phyloP scores from a whole-genome alignment of 2,797 vertebrate species.

The Hippoglossus hippoglossus region DNA sequence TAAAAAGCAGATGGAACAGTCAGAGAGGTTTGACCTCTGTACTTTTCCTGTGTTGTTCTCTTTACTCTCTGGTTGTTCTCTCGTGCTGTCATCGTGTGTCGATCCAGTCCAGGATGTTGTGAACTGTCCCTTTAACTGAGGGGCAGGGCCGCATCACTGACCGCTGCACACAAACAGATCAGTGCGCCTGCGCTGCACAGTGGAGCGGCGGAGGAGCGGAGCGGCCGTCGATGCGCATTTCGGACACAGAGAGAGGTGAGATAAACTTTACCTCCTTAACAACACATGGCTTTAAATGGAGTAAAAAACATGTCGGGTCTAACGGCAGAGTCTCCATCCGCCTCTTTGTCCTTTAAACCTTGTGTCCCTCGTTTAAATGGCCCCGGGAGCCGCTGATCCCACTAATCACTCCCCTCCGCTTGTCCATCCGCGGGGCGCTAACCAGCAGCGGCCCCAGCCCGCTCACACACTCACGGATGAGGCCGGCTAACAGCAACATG shows the following conservation, averaged over 20 bases:
- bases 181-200: slow-evolving; percentile 67
- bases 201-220: slow-evolving; percentile 14
- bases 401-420: slow-evolving; percentile 36
- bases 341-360: slow-evolving; percentile 1
- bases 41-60: no score
- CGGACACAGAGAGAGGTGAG: slow-evolving; percentile 65
- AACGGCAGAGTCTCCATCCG: accelerated
- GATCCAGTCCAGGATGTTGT: not conserved
- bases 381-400: slow-evolving; percentile 27
- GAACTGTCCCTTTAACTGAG: slow-evolving; percentile 66
- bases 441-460: not conserved
- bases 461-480: not conserved
- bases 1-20: no score
- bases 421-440: slow-evolving; percentile 40
- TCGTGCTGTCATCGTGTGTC: no score
- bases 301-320: accelerated
- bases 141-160: not conserved
- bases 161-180: slow-evolving; percentile 1
- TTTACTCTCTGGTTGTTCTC: no score
- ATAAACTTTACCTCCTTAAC: not conserved
- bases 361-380: slow-evolving; percentile 15
- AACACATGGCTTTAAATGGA: accelerated
- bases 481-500: not conserved
- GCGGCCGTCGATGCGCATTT: slow-evolving; percentile 29
- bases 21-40: no score